Conservation (phyloP, 2,113 vertebrate species). For the Myxocyprinus asiaticus region DNA sequence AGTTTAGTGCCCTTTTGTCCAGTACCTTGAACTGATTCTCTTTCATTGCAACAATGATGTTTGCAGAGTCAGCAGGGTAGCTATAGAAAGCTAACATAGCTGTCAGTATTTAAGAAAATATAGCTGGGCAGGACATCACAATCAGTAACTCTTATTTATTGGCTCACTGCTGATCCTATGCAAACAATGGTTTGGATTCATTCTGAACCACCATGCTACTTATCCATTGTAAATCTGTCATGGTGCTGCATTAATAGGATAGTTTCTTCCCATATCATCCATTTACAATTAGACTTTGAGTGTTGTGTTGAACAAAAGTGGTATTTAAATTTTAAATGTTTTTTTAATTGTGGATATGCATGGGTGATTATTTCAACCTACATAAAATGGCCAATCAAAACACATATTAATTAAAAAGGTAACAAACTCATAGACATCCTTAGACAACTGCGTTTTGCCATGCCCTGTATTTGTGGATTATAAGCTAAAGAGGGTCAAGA, state of each 20-base stretch:
- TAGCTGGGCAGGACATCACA: background rate
- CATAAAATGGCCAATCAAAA: background rate
- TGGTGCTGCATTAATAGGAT: no score
- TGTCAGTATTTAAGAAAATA: background rate
- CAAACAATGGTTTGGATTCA: background rate
- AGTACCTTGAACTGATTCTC: no score
- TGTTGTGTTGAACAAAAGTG: background rate
- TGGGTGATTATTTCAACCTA: background rate
- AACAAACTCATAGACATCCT: background rate
- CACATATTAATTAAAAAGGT: no score
- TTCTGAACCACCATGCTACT: background rate
- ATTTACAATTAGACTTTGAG: background rate
- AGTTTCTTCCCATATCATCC: no score
- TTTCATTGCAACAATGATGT: no score
- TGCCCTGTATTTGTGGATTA: constrained; percentile 65
- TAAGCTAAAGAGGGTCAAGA: constrained; percentile 72
- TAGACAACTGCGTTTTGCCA: constrained; percentile 5
- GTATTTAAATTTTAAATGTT: no score
- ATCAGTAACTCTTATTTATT: background rate
- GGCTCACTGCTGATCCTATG: background rate
- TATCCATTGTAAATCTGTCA: background rate
- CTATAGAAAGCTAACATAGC: no score
- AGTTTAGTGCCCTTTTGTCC: no score
- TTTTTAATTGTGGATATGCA: no score
- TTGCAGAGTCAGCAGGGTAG: no score